Evolutionary conservation across 2,888 invertebrate genomes (phyloP), one percentile per base, ranked within the genome.

Genomic region (Pheosia gnoma): DNA sequence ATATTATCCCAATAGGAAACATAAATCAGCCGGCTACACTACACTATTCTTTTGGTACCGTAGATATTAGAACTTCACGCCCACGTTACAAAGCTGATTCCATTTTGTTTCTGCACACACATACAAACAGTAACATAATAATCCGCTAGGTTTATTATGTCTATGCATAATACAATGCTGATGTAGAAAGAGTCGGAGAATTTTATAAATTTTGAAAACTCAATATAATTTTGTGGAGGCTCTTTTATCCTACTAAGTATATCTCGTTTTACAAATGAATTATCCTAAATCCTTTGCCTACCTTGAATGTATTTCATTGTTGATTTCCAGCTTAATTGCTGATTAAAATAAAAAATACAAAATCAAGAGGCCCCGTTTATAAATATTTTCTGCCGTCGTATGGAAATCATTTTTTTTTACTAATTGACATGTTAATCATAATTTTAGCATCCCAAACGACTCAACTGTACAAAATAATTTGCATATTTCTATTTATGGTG

Each of bases 401-500:
- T 62, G 61, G 37, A 68, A 57, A 51, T 47, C 45, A 13, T 3
- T 39, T 13, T 13, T 49, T 59, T 61, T 51, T 55, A 69, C 63
- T 67, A 68, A 65, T 68, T 59, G 54, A 53, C 58, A 36, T 70
- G 62, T 68, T 57, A 59, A 49, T 67, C 62, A 63, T 71, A 71
- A 63, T 54, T 71, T 57, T 58, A 25, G n/a, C 54, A 38, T 53
- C 53, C 51, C 8, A 55, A 63, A 70, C 63, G 11, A 59, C 64
- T 67, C 41, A 67, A 71, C 64, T n/a, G 68, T 60, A 73, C 62
- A 54, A 66, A 61, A 63, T 10, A 58, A 80, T 83, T 82, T 71
- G 67, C 80, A 79, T 83, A 80, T 76, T 76, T 67, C 75, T 65
- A 62, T 77, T 78, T 66, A 72, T 68, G 67, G 67, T 66, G 60